A percentile compares a stretch with the other conserved stretches of the same genome.
These are phyloP conservation scores for Bellardia pandia DNA, from an alignment of 2,888 invertebrate species.

Conservation along the genomic window DNA sequence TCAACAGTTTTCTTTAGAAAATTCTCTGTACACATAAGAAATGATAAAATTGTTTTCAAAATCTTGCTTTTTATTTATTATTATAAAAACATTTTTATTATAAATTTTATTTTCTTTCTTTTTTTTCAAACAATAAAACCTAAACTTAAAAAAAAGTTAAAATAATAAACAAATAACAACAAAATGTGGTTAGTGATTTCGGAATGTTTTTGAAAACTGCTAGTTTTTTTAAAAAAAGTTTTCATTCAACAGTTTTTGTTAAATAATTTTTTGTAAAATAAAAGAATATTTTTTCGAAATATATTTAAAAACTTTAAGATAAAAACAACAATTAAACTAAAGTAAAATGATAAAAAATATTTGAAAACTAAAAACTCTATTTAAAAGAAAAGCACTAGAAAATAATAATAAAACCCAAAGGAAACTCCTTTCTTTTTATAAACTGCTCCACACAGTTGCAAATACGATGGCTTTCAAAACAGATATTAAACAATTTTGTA, in stretches of 20 bases:
- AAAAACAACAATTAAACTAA: conserved; percentile 17
- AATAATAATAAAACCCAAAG: not conserved
- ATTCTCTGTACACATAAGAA: not conserved
- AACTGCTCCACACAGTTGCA: conserved; percentile 55
- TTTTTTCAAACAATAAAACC: conserved; percentile 42
- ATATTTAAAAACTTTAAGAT: conserved; percentile 9
- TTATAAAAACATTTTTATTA: too few species aligned
- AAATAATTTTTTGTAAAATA: conserved; percentile 70
- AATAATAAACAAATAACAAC: conserved; percentile 75
- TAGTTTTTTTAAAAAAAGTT: conserved; percentile 23
- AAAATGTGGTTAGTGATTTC: conserved; percentile 82
- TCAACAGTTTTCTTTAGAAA: not conserved
- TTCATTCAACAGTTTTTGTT: conserved; percentile 61
- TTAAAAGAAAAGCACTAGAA: not conserved
- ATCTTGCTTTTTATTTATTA: not conserved
- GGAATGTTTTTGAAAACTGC: conserved; percentile 77
- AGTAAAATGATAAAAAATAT: not conserved
- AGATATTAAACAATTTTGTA: conserved; percentile 51
- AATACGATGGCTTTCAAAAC: conserved; percentile 58
- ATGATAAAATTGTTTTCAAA: not conserved
- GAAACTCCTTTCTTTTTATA: not conserved
- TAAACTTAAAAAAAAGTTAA: conserved; percentile 47
- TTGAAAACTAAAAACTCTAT: too few species aligned
- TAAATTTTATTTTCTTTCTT: conserved; percentile 10
- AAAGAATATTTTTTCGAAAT: conserved; percentile 35